Percentiles rank a stretch among this genome's conserved stretches.
Conservation (phyloP, 2,888 invertebrate genomes). For the Himalopsyche kuldschensis region DNA sequence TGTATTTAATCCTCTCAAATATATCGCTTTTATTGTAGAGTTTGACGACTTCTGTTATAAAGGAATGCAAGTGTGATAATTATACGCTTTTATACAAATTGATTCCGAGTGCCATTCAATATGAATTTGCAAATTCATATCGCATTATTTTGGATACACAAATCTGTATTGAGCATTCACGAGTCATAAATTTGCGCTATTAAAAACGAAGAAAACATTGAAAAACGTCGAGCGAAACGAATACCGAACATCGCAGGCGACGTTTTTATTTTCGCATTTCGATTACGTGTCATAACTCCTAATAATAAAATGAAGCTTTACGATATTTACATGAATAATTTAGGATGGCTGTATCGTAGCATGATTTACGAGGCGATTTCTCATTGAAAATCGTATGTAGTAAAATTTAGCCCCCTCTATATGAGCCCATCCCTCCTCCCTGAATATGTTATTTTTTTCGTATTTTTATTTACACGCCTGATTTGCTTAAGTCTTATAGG, state of each 20-base stretch:
- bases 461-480: constrained; percentile 38
- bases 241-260: background rate
- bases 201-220: background rate
- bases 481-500: constrained; percentile 36
- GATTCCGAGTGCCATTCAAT: background rate
- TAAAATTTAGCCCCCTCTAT: constrained; percentile 9
- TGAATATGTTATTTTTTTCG: constrained; percentile 7
- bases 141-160: background rate
- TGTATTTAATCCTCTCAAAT: too few relatives aligned
- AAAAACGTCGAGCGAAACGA: background rate
- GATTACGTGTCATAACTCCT: constrained; percentile 34
- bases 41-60: too few relatives aligned
- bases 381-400: constrained; percentile 33
- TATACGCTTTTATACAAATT: too few relatives aligned
- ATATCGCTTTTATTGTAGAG: too few relatives aligned
- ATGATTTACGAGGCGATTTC: constrained; percentile 33
- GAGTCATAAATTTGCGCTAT: background rate
- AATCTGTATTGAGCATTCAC: background rate
- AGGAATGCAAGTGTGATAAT: too few relatives aligned
- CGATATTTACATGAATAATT: constrained; percentile 33
- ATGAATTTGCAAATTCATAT: background rate
- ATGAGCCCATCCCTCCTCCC: constrained; percentile 7
- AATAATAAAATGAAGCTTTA: constrained; percentile 26
- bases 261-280: constrained; percentile 7
- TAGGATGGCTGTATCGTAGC: constrained; percentile 20